Evolutionary conservation across 1,140 invertebrate species (phyloP).

Genomic region (Drosophila hydei): DNA sequence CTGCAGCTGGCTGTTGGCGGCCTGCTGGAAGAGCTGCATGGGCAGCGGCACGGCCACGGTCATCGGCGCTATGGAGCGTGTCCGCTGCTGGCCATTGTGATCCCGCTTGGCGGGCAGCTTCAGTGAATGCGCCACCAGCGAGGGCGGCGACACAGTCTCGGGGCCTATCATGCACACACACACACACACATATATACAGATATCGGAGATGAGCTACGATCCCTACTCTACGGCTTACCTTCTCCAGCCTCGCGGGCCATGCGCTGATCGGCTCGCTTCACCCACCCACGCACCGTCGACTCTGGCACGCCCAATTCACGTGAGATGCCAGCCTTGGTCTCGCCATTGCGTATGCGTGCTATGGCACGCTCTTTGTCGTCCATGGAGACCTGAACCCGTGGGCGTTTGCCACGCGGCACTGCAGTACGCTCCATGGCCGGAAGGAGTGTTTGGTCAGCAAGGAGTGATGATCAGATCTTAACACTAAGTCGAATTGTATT

Average conservation of each 20-base stretch:
- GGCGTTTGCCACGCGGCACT: slow-evolving; percentile 67
- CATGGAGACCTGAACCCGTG: slow-evolving; percentile 62
- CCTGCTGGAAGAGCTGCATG: slow-evolving; percentile 15
- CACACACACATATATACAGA: no score
- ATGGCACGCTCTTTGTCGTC: slow-evolving; percentile 68
- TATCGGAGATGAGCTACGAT: no score
- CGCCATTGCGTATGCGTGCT: slow-evolving; percentile 61
- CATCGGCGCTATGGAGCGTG: background rate
- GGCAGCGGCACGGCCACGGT: slow-evolving; percentile 23
- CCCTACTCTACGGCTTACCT: slow-evolving; percentile 34
- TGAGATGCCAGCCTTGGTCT: slow-evolving; percentile 71
- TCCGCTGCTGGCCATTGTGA: slow-evolving; percentile 26
- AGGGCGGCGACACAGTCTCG: slow-evolving; percentile 1
- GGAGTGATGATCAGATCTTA: background rate
- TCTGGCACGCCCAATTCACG: slow-evolving; percentile 68
- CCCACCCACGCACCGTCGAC: slow-evolving; percentile 72
- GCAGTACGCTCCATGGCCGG: slow-evolving; percentile 45
- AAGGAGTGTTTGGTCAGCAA: background rate
- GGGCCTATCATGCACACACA: no score
- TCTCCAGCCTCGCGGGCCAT: slow-evolving; percentile 40
- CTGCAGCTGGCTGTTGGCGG: slow-evolving; percentile 37
- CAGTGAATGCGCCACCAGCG: slow-evolving; percentile 2
- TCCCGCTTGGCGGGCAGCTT: slow-evolving; percentile 46
- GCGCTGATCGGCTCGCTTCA: slow-evolving; percentile 67
- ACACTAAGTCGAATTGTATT: background rate